A percentile compares a stretch with the other conserved stretches of the same genome.
phyloP scores from a whole-genome alignment of 2,888 invertebrate species.

The Parnassius glacialis region DNA sequence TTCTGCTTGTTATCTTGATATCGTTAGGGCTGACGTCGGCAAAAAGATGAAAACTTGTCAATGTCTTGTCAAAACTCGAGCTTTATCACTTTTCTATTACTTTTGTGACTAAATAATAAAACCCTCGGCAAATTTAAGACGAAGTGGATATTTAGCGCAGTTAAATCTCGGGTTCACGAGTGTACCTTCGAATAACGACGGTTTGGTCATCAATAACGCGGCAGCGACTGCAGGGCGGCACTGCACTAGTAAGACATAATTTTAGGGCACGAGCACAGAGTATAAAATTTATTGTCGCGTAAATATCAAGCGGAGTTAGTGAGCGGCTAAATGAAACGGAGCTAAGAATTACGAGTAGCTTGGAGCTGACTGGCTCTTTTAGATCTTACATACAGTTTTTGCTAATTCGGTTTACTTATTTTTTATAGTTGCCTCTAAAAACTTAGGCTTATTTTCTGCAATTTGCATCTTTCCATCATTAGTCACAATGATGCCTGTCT shows the following conservation, averaged over 20 bases:
- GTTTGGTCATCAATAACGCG: constrained; percentile 21
- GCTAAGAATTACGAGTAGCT: constrained; percentile 17
- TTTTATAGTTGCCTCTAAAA: too few species aligned
- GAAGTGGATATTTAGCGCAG: constrained; percentile 1
- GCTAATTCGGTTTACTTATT: too few species aligned
- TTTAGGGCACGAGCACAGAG: constrained; percentile 29
- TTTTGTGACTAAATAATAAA: too few species aligned
- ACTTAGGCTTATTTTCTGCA: too few species aligned
- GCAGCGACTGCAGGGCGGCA: constrained; percentile 5
- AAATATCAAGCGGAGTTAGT: constrained; percentile 33
- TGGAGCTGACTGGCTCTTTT: constrained; percentile 3
- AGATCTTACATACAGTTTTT: too few species aligned
- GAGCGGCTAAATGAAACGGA: constrained; percentile 2
- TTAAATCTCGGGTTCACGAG: constrained; percentile 9
- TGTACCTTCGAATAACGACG: constrained; percentile 3
- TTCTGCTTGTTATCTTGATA: too few species aligned
- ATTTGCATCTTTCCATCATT: too few species aligned
- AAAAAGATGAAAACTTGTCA: too few species aligned
- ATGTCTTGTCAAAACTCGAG: too few species aligned
- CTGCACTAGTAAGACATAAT: constrained; percentile 16
- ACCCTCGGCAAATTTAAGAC: neutral
- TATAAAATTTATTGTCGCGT: constrained; percentile 43
- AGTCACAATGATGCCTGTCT: too few species aligned
- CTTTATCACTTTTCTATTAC: too few species aligned
- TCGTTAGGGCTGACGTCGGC: too few species aligned